Evolutionary conservation across 2,113 vertebrate species (phyloP), one percentile per base, ranked within the genome.

Genomic region (Glaucidium brasilianum): DNA sequence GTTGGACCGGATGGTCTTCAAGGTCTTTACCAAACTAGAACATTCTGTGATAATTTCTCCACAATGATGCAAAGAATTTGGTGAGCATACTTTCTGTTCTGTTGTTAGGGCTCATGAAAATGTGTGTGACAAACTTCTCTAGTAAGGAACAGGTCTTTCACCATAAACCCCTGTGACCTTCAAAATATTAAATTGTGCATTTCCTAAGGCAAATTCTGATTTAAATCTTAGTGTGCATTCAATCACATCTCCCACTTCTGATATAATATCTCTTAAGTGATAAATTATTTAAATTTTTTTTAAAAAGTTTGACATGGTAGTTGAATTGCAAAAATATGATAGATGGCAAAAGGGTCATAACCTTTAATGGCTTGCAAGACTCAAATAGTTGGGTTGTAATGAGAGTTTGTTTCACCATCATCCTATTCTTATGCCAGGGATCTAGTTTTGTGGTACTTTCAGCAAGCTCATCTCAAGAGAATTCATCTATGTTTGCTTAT

Each of bases 91-190:
- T 71, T 13, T 17, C 43, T 96, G 11, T 60, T 79, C 62, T 92
- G 56, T 92, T 58, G 19, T 85, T 92, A 82, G 41, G 77, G 49
- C 26, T 88, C 64, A 12, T 39, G 20, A 39, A 90, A 89, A 74
- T 91, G 6, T 79, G 76, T 29, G 37, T 83, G 60, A 55, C 49
- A 97, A 95, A 19, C 32, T 92, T 93, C 39, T 53, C 41, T 88
- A 17, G 53, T 91, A 77, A 96, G 60, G 86, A 94, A 88, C 64
- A 74, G 22, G 11, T 94, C 41, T 91, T 96, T 94, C 43, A 66
- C 39, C 53, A 41, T 75, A 53, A 85, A 68, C 50, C 32, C 8
- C 19, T 83, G 26, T 91, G 45, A 86, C 41, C 37, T 72, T 71
- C 81, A 27, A 82, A 90, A 75, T 82, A 27, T 37, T 32, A 80